Evolutionary conservation across 2,888 invertebrate species (phyloP), one percentile per base, ranked within the genome.

Genomic region (Ormia ochracea): DNA sequence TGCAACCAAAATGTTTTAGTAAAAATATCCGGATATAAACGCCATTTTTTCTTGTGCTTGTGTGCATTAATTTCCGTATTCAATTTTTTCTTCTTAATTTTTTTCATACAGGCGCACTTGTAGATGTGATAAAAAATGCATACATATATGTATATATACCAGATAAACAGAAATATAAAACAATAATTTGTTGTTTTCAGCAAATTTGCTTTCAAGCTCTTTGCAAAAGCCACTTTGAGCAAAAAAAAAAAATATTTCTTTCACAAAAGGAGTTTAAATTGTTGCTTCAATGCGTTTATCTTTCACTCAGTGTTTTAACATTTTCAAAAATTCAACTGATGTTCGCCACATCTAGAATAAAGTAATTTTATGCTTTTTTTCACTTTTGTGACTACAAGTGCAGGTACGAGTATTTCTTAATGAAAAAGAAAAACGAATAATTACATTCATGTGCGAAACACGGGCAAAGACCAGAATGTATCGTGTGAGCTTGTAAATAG

Each of bases 21-120:
- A n/a, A 52, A 77, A 66, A 68, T 31, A 68, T 63, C 63, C 78
- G 78, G 73, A 78, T 68, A 26, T 61, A 63, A 68, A 78, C 61
- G 43, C 56, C 59, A 48, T 59, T 65, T 70, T 65, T 31, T 63
- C 0, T 45, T 65, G 6, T 9, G 31, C 23, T 21, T 59, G 33
- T 52, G 26, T 69, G 19, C 36, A 23, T 59, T 68, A 43, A 33
- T 26, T 52, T 75, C 59, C 52, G 75, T 17, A 65, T 41, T 38
- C 17, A 43, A 26, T 70, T 1, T 63, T 23, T 63, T 41, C 19
- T 14, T n/a, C n/a, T n/a, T n/a, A n/a, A n/a, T 41, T 41, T 19
- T 50, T 5, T 19, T 54, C 19, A 58, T 19, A 19, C 23, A 26
- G 17, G n/a, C 6, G 26, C 17, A 38, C 28, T 28, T n/a, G 9